Evolutionary conservation across 2,113 vertebrate species (phyloP), one percentile per base, ranked within the genome.

Genomic region (Burhinus oedicnemus): DNA sequence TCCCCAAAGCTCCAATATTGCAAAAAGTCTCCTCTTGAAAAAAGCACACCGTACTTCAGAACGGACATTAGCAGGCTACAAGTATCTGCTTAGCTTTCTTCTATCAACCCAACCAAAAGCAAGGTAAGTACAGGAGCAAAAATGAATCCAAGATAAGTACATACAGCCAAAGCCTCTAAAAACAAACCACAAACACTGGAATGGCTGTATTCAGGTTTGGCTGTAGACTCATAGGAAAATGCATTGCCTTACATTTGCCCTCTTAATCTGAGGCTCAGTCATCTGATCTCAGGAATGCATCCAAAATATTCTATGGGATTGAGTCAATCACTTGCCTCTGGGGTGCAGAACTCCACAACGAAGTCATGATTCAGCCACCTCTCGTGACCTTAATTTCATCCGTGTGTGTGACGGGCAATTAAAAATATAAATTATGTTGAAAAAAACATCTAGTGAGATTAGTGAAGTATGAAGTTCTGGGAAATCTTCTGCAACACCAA

Each of bases 231-330:
- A 2, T 3, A 83, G 61, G 45, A 57, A 94, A 89, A 79, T 16
- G 81, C 61, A 22, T 3, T 83, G 86, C 64, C 55, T 87, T 66
- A 76, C 51, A 27, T 27, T 13, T 88, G 51, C 83, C 88, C 71
- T 89, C 55, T 30, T 68, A 23, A 29, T 19, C 75, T 22, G 7
- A 96, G 62, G 34, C 70, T 85, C 65, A 49, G 71, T 8, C 90
- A 92, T 71, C 71, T 89, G 94, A 88, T 58, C 26, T 11, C 65
- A 89, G 87, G 83, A 95, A 95, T 26, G 81, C 40, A 65, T 32
- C 74, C 91, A 65, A 95, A 96, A 89, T 45, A 83, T 21, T 62
- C 40, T n/a, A 27, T 1, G 44, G 42, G 77, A 72, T 6, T 32
- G 94, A 89, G 80, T 36, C 94, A 84, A 87, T 54, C 66, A 0